phyloP scores from a whole-genome alignment of 2,888 invertebrate species.

The Poecilus cupreus region DNA sequence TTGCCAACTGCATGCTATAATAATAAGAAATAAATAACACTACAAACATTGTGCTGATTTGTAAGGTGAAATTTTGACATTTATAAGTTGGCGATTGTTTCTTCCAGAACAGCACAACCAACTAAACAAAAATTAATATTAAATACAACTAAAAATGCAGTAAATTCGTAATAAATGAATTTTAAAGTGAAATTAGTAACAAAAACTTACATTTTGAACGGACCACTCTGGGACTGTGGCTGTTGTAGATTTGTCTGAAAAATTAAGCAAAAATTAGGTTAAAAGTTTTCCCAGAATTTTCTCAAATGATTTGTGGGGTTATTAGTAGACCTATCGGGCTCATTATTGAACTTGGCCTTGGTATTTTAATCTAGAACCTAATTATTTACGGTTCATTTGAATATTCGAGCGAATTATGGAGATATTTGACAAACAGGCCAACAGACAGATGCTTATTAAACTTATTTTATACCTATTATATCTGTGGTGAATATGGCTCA shows the following conservation, averaged over 20 bases:
- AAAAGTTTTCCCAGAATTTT: background rate
- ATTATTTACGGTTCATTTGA: too few species aligned
- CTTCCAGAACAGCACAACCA: constrained; percentile 61
- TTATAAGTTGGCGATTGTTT: background rate
- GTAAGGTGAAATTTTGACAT: background rate
- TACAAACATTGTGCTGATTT: constrained; percentile 62
- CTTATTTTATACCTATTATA: too few species aligned
- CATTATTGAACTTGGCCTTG: too few species aligned
- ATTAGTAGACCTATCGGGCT: too few species aligned
- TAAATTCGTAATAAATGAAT: constrained; percentile 4
- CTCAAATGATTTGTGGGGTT: too few species aligned
- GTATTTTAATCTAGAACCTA: too few species aligned
- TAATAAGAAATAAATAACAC: constrained; percentile 66
- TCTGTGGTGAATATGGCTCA: too few species aligned
- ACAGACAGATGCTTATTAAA: too few species aligned
- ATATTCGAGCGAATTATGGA: too few species aligned
- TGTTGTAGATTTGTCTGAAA: background rate
- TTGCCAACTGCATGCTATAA: constrained; percentile 70
- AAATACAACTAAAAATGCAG: constrained; percentile 51
- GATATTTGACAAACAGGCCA: too few species aligned
- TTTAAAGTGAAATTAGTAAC: constrained; percentile 36
- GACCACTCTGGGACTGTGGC: background rate
- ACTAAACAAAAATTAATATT: constrained; percentile 63
- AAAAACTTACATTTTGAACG: constrained; percentile 37
- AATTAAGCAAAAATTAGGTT: background rate